Evolutionary conservation across 2,888 invertebrate species (phyloP).

Genomic region (Parnassius smintheus): DNA sequence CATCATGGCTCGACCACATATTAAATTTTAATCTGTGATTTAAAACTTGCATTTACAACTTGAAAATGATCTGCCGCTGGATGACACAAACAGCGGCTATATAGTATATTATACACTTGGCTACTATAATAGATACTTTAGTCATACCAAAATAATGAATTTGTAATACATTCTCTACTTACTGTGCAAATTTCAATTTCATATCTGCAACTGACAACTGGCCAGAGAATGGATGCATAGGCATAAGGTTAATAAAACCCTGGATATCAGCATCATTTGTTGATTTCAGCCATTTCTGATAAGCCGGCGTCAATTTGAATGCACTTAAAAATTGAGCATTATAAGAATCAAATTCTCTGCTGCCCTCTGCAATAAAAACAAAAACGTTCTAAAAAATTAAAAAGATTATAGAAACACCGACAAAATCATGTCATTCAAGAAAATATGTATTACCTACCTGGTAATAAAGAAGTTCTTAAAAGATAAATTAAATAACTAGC

Average conservation of each 20-base stretch:
- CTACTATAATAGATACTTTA: too few relatives aligned
- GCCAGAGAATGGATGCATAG: slow-evolving; percentile 96
- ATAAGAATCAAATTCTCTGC: slow-evolving; percentile 92
- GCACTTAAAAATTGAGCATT: slow-evolving; percentile 91
- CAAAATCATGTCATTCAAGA: background rate
- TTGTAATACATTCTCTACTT: slow-evolving; percentile 59
- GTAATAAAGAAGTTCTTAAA: slow-evolving; percentile 88
- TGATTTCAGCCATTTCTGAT: slow-evolving; percentile 88
- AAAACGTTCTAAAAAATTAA: slow-evolving; percentile 1
- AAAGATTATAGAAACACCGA: slow-evolving; percentile 10
- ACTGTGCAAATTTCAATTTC: slow-evolving; percentile 95
- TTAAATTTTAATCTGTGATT: too few relatives aligned
- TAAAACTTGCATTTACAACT: too few relatives aligned
- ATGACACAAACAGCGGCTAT: too few relatives aligned
- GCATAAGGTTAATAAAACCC: slow-evolving; percentile 85
- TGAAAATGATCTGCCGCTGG: too few relatives aligned
- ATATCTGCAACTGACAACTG: slow-evolving; percentile 97
- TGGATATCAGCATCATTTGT: slow-evolving; percentile 82
- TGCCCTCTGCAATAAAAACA: slow-evolving; percentile 81
- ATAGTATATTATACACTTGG: too few relatives aligned
- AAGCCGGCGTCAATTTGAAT: slow-evolving; percentile 94
- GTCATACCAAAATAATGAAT: too few relatives aligned
- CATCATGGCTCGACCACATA: too few relatives aligned
- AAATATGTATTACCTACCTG: slow-evolving; percentile 82
- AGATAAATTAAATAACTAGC: slow-evolving; percentile 91